phyloP scores from a whole-genome alignment of 2,797 vertebrate species.

The Gymnocypris eckloni region DNA sequence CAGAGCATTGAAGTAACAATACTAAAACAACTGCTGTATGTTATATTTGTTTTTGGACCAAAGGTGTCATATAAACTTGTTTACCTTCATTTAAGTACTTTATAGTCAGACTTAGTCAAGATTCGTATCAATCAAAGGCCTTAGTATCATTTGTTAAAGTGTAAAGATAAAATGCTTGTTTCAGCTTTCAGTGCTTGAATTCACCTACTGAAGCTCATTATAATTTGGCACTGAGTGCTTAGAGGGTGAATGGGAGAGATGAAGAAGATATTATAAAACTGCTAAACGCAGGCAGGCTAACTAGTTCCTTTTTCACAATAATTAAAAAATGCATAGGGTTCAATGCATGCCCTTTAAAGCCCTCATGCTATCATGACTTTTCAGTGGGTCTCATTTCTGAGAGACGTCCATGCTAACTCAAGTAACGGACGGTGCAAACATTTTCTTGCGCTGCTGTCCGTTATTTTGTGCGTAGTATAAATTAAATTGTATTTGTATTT shows the following conservation, averaged over 20 bases:
- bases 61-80: neutral
- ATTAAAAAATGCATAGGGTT: constrained; percentile 1
- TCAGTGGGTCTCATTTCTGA: neutral
- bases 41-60: neutral
- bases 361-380: constrained; percentile 2
- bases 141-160: neutral
- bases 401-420: neutral
- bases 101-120: neutral
- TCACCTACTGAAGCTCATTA: constrained; percentile 29
- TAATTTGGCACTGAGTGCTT: constrained; percentile 62
- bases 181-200: constrained; percentile 38
- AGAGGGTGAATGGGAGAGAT: neutral
- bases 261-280: neutral
- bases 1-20: neutral
- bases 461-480: neutral
- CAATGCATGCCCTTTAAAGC: neutral
- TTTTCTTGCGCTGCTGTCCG: neutral
- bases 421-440: neutral
- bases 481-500: neutral
- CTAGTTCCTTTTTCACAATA: neutral
- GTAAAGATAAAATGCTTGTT: constrained; percentile 18
- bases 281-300: neutral
- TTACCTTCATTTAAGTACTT: neutral
- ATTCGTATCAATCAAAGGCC: neutral
- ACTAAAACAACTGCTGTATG: neutral